These are phyloP conservation scores for Maccullochella peelii DNA, from an alignment of 2,113 vertebrate genomes.

Conservation along the genomic window DNA sequence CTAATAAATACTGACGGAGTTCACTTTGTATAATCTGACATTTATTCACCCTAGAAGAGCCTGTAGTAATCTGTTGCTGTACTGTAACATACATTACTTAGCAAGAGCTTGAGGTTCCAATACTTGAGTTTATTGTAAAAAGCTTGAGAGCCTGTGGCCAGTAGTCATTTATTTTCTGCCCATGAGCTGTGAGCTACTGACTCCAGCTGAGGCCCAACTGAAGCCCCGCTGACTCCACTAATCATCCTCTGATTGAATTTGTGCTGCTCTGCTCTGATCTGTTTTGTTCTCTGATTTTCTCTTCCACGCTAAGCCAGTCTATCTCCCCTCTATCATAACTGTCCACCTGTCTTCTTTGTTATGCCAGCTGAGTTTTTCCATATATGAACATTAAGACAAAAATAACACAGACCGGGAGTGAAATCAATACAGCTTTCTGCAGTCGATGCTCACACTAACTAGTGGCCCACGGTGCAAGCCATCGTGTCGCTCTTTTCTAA, in stretches of 20 bases:
- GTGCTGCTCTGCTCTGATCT: constrained; percentile 28
- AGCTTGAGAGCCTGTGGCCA: constrained; percentile 6
- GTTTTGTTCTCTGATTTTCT: constrained; percentile 35
- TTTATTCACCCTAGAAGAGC: background rate
- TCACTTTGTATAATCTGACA: constrained; percentile 12
- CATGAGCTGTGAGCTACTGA: constrained; percentile 36
- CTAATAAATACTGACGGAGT: constrained; percentile 20
- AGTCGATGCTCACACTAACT: constrained; percentile 1
- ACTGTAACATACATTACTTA: constrained; percentile 33
- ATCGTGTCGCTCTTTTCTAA: constrained; percentile 8
- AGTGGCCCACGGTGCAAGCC: background rate
- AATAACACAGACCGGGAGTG: background rate
- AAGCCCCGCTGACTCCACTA: constrained; percentile 46
- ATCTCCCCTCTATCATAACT: background rate
- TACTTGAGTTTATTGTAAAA: constrained; percentile 26
- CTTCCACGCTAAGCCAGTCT: constrained; percentile 3
- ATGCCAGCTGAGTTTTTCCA: background rate
- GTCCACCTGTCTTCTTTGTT: constrained; percentile 1
- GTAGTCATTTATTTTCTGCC: constrained; percentile 47
- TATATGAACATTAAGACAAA: constrained; percentile 6
- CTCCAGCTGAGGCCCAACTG: constrained; percentile 51
- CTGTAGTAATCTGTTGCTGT: constrained; percentile 8
- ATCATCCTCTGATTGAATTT: constrained; percentile 53
- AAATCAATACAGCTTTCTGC: constrained; percentile 23
- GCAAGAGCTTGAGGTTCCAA: constrained; percentile 14